Conservation (phyloP, 2,113 vertebrate genomes). For the Labeo rohita region DNA sequence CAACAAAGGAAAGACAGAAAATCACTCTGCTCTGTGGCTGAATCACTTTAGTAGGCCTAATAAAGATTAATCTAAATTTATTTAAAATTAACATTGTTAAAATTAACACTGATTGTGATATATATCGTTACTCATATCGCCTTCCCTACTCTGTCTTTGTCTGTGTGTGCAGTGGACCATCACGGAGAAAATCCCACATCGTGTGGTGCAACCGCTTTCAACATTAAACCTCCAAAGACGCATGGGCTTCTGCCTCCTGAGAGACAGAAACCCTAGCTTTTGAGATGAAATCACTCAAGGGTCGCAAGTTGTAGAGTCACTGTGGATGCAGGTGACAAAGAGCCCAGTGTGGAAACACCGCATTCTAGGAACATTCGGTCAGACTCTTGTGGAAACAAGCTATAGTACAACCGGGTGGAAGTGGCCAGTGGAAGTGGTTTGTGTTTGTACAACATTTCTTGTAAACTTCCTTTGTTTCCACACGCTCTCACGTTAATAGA, state of each 20-base stretch:
- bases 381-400: conserved; percentile 19
- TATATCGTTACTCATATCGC: too few relatives aligned
- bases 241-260: conserved; percentile 30
- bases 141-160: not conserved
- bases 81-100: too few relatives aligned
- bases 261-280: conserved; percentile 68
- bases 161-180: not conserved
- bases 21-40: too few relatives aligned
- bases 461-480: not conserved
- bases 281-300: conserved; percentile 67
- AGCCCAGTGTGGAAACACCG: conserved; percentile 60
- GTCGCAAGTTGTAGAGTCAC: conserved; percentile 65
- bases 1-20: too few relatives aligned
- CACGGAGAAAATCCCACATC: not conserved
- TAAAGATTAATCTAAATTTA: too few relatives aligned
- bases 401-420: not conserved
- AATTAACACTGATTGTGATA: too few relatives aligned
- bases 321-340: conserved; percentile 65
- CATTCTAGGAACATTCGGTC: not conserved
- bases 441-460: not conserved
- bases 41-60: too few relatives aligned
- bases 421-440: not conserved
- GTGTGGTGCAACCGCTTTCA: not conserved
- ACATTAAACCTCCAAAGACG: conserved; percentile 31
- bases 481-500: not conserved